Base-by-base conservation (phyloP, 2,888 invertebrate genomes). In the Abrostola triplasia region DNA sequence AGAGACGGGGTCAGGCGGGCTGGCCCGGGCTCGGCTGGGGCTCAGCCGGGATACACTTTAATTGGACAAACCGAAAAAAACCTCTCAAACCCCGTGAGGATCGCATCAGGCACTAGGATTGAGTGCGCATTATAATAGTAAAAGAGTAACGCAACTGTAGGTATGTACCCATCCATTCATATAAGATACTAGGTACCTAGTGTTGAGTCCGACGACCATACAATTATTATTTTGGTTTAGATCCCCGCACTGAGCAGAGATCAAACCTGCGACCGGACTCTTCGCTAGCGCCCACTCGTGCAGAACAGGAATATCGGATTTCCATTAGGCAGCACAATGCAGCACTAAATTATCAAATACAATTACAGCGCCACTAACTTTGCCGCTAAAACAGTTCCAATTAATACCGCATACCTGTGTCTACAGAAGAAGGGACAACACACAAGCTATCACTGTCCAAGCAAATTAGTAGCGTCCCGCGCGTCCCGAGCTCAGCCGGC, bases 291-390 rank as follows among this genome's bases (percentile, higher is more conserved):
- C 24, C 24, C 24, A 24, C 1, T 24, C 24, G 24, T 24, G 4
- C 24, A 2, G 24, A 24, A 24, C 4, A 24, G 1, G 24, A 24
- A 24, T 24, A 24, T 24, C 24, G 24, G 1, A 24, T 24, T 24
- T 24, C 24, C 24, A 24, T 24, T 40, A 40, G 10, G 9, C 1
- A 10, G 10, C 9, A 40, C 40, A 40, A 1, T 41, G n/a, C 12
- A 50, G n/a, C 40, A 50, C 37, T 44, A 13, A 66, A 51, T 47
- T 50, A 40, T 36, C 36, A 41, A 53, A 58, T 42, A 51, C 47
- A 66, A 52, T 72, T 53, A 55, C 37, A 7, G 42, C 12, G 35
- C 48, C 55, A 42, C 47, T 42, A 72, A 69, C 42, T 70, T 59
- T 13, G 12, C 13, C 48, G 37, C 49, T 67, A 47, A 59, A 68